These are phyloP conservation scores for Allolobophora icterica DNA, from an alignment of 2,888 invertebrate species.

Conservation along the genomic window DNA sequence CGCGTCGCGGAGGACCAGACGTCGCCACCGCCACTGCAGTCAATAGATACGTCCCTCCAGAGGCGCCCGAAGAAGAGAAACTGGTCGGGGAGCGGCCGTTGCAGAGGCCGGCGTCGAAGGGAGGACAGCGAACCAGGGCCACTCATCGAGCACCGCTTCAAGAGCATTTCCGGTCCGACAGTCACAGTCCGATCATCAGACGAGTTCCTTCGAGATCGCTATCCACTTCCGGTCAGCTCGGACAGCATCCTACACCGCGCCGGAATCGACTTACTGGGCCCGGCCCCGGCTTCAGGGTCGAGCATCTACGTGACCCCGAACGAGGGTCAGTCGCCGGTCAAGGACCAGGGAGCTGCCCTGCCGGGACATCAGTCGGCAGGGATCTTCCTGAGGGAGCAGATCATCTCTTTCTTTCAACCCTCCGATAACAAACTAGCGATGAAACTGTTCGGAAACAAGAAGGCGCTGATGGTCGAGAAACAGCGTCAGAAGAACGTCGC, in stretches of 20 bases:
- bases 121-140: slow-evolving; percentile 59
- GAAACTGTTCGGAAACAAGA: slow-evolving; percentile 98
- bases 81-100: slow-evolving; percentile 43
- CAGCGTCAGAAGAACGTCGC: slow-evolving; percentile 96
- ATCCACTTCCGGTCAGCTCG: not conserved
- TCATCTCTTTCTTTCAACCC: slow-evolving; percentile 82
- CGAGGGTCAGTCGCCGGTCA: slow-evolving; percentile 86
- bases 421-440: slow-evolving; percentile 99
- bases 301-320: slow-evolving; percentile 97
- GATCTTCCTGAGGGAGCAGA: slow-evolving; percentile 65
- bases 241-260: slow-evolving; percentile 41
- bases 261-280: slow-evolving; percentile 43
- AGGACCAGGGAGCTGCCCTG: slow-evolving; percentile 3
- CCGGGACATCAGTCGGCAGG: slow-evolving; percentile 12
- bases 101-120: slow-evolving; percentile 60
- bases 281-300: slow-evolving; percentile 78
- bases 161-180: slow-evolving; percentile 8
- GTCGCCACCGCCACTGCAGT: not conserved
- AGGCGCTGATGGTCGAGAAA: slow-evolving; percentile 96
- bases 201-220: not conserved
- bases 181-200: not conserved
- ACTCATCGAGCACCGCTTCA: slow-evolving; percentile 21
- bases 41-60: not conserved
- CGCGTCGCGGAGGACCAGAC: slow-evolving; percentile 18
- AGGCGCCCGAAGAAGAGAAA: slow-evolving; percentile 22